Conservation (phyloP, 2,797 vertebrate genomes). For the Pipistrellus pygmaeus region DNA sequence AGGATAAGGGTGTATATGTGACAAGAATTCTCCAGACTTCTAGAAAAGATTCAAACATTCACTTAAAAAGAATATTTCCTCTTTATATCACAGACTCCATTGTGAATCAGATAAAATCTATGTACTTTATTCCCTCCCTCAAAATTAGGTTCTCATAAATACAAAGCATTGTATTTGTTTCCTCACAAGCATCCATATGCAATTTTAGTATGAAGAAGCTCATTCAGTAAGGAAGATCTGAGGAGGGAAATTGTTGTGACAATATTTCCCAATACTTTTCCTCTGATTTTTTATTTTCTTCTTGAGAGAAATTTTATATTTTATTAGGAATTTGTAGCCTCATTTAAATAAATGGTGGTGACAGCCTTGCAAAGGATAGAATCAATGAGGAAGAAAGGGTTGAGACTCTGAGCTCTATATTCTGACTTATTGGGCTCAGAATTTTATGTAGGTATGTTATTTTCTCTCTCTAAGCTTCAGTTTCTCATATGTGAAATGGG, state of each 20-base stretch:
- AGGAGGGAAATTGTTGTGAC: not conserved
- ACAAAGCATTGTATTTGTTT: not conserved
- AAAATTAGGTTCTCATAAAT: not conserved
- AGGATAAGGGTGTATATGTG: not conserved
- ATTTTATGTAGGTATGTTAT: not conserved
- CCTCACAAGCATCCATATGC: not conserved
- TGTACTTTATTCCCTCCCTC: not conserved
- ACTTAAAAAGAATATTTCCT: slow-evolving; percentile 21
- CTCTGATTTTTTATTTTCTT: slow-evolving; percentile 1
- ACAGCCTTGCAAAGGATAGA: not conserved
- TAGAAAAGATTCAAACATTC: slow-evolving; percentile 19
- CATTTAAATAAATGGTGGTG: not conserved
- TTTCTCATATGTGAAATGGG: slow-evolving; percentile 40
- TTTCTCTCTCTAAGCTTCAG: not conserved
- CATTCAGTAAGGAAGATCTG: not conserved
- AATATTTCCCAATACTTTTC: not conserved
- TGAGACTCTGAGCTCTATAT: not conserved
- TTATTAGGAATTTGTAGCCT: not conserved
- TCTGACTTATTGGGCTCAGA: not conserved
- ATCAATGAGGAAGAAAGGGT: not conserved
- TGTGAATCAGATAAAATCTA: slow-evolving; percentile 17
- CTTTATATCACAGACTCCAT: slow-evolving; percentile 4
- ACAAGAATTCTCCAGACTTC: slow-evolving; percentile 40
- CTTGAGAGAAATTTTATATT: slow-evolving; percentile 23
- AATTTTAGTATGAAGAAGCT: not conserved